Base-by-base conservation (phyloP, 2,888 invertebrate species). In the Stomorhina lunata region DNA sequence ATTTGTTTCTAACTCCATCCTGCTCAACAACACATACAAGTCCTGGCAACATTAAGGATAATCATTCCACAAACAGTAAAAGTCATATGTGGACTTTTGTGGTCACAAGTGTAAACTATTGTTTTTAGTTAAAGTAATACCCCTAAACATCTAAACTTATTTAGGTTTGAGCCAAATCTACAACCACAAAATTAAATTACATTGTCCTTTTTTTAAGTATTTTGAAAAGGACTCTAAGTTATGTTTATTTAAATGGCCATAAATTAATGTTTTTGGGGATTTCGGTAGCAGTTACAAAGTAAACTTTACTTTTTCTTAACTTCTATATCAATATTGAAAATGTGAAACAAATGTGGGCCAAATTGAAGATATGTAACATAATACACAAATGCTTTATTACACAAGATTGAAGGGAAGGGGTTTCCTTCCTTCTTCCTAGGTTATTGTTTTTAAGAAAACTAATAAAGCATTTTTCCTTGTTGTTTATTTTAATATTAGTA, bases 121-220 rank as follows among this genome's bases (percentile, higher is more conserved):
- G 87, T 84, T 84, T 86, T 85, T 73, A 40, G 48, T 27, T 43
- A 71, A 68, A 37, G 34, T 65, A 29, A 34, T 48, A 53, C 37
- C n/a, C n/a, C n/a, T n/a, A n/a, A n/a, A 25, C 43, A 10, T 34
- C 45, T 5, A 34, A 40, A 40, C 72, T 48, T 55, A 2, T 32
- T 32, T n/a, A 15, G 71, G 61, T 75, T 66, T 72, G 68, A 34
- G 53, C 12, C 43, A 22, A 71, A 57, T 57, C 15, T 57, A 20
- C 55, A 84, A 81, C 83, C 85, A 85, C 86, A 80, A 89, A 88
- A 89, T 89, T 87, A 88, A 89, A 89, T 89, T 89, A 88, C 88
- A 89, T 88, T 89, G 88, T 89, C 88, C 88, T 87, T 87, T 88
- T 87, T 88, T 87, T 86, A 10, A 32, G 5, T 57, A 17, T 86